Conservation (phyloP, 2,888 invertebrate species). For the Drosophila villosipedis region DNA sequence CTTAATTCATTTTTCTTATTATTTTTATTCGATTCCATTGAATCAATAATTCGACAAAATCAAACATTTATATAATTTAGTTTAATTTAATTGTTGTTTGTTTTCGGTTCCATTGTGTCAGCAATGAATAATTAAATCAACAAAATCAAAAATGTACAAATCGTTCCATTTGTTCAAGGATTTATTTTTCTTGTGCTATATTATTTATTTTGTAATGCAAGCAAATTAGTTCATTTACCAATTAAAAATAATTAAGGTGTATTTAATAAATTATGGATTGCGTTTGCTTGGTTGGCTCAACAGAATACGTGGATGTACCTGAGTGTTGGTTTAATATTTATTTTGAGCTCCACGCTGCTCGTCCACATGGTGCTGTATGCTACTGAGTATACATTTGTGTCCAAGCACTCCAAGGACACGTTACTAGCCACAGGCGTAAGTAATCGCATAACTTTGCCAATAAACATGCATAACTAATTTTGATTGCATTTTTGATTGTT, state of each 20-base stretch:
- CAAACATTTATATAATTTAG: not conserved
- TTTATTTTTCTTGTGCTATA: not conserved
- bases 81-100: not conserved
- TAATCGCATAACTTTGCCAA: slow-evolving; percentile 15
- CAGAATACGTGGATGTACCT: slow-evolving; percentile 91
- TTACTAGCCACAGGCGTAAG: slow-evolving; percentile 89
- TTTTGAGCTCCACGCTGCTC: slow-evolving; percentile 89
- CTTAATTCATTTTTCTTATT: not conserved
- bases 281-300: not conserved
- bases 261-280: not conserved
- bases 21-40: not conserved
- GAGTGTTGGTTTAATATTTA: slow-evolving; percentile 90
- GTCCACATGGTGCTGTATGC: slow-evolving; percentile 89
- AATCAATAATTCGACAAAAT: not conserved
- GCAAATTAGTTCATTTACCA: not conserved
- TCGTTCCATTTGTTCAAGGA: not conserved
- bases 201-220: not conserved
- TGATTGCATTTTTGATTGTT: not conserved
- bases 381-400: slow-evolving; percentile 89
- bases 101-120: not conserved
- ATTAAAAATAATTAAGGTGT: not conserved
- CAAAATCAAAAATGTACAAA: not conserved
- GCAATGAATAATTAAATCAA: not conserved
- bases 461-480: not conserved
- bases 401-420: slow-evolving; percentile 90